phyloP scores from a whole-genome alignment of 2,113 vertebrate species.

The Chroicocephalus ridibundus region DNA sequence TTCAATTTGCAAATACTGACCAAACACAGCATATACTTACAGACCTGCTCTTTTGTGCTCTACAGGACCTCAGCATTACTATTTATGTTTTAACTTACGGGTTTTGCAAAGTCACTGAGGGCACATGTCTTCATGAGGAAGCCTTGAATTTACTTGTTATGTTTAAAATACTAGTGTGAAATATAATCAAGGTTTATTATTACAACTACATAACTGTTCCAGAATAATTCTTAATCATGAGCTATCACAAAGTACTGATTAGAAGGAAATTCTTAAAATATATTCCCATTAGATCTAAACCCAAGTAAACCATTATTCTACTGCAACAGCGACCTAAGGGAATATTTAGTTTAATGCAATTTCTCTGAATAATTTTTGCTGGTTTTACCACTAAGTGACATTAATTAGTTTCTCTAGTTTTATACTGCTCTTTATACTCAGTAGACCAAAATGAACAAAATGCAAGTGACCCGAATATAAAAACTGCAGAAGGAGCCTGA shows the following conservation, averaged over 20 bases:
- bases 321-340: not conserved
- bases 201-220: not conserved
- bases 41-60: not conserved
- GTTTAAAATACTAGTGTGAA: not conserved
- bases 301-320: not conserved
- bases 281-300: not conserved
- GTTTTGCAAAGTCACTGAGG: not conserved
- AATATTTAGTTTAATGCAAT: not conserved
- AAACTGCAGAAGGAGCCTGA: not conserved
- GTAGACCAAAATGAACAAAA: not conserved
- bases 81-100: not conserved
- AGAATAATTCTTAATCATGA: not conserved
- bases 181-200: not conserved
- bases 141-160: not conserved
- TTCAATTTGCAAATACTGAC: not conserved
- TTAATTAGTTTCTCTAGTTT: not conserved
- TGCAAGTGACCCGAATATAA: not conserved
- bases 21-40: not conserved
- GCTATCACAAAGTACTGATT: not conserved
- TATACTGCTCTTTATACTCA: not conserved
- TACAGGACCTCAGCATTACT: not conserved
- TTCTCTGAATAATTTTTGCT: not conserved
- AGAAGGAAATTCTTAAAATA: not conserved
- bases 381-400: not conserved
- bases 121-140: not conserved